A percentile compares a stretch with the other conserved stretches of the same genome.
phyloP scores from a whole-genome alignment of 1,140 invertebrate genomes.

The Formica exsecta region DNA sequence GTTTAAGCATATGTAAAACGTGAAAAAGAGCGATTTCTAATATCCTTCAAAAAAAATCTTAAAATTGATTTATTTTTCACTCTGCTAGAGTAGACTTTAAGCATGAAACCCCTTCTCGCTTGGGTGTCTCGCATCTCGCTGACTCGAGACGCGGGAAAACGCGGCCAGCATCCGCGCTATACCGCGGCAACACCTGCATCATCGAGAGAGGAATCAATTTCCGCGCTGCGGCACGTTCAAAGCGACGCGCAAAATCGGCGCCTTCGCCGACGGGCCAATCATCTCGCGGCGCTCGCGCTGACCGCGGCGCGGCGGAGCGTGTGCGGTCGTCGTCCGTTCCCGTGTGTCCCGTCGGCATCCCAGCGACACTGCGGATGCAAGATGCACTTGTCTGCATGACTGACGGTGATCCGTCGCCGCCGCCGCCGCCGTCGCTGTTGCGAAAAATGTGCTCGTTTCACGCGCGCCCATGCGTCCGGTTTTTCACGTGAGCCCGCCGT shows the following conservation, averaged over 20 bases:
- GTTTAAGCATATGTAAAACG: too few relatives aligned
- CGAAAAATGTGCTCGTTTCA: conserved; percentile 78
- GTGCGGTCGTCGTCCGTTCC: conserved; percentile 69
- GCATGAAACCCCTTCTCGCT: too few relatives aligned
- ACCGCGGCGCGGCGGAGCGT: conserved; percentile 25
- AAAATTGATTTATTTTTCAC: too few relatives aligned
- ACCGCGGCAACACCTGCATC: conserved; percentile 24
- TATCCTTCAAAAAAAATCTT: too few relatives aligned
- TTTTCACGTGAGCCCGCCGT: conserved; percentile 73
- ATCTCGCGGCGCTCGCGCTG: conserved; percentile 52
- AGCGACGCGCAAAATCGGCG: conserved; percentile 70
- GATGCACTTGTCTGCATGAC: conserved; percentile 68
- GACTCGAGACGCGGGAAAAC: conserved; percentile 13
- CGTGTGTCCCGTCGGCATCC: conserved; percentile 62
- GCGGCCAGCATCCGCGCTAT: conserved; percentile 20
- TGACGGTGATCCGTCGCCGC: conserved; percentile 73
- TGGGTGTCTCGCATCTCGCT: too few relatives aligned
- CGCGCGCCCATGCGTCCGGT: conserved; percentile 75
- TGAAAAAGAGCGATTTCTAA: too few relatives aligned
- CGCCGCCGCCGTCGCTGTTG: conserved; percentile 43
- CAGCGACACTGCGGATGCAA: conserved; percentile 73
- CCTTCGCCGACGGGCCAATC: conserved; percentile 67
- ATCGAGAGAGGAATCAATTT: conserved; percentile 32
- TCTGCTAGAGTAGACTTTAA: too few relatives aligned
- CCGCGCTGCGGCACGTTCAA: conserved; percentile 62